Percentiles rank a stretch among this genome's conserved stretches.
phyloP scores from a whole-genome alignment of 1,140 invertebrate genomes.

The Drosophila simulans region DNA sequence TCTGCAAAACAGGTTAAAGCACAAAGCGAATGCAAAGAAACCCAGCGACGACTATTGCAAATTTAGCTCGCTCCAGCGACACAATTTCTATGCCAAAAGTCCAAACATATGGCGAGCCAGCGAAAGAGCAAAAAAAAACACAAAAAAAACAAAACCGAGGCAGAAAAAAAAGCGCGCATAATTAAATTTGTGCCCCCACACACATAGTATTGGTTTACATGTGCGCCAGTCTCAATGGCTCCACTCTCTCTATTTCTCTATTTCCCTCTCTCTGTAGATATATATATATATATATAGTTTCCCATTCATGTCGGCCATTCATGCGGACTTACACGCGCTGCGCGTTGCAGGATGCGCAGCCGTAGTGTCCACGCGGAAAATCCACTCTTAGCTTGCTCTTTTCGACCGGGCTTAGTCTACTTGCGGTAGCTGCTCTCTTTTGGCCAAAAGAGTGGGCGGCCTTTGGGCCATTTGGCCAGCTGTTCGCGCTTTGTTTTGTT shows the following conservation, averaged over 20 bases:
- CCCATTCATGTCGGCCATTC: conserved; percentile 74
- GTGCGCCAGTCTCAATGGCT: conserved; percentile 25
- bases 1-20: conserved; percentile 76
- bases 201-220: conserved; percentile 40
- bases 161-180: conserved; percentile 65
- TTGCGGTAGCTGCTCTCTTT: conserved; percentile 25
- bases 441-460: conserved; percentile 57
- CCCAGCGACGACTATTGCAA: conserved; percentile 55
- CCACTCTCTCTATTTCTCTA: conserved; percentile 9
- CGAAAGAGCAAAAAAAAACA: not conserved
- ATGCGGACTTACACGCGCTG: conserved; percentile 78
- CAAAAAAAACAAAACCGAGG: not conserved
- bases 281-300: conserved; percentile 5
- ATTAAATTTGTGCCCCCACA: conserved; percentile 65
- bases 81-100: conserved; percentile 73
- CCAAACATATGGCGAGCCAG: conserved; percentile 65
- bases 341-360: conserved; percentile 77
- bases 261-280: conserved; percentile 11
- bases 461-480: conserved; percentile 51
- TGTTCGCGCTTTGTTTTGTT: conserved; percentile 63
- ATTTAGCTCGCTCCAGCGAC: conserved; percentile 62
- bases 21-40: conserved; percentile 66
- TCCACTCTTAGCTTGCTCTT: conserved; percentile 38
- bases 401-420: not conserved
- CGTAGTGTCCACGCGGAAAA: conserved; percentile 20